Evolutionary conservation across 2,888 invertebrate genomes (phyloP).

Genomic region (Cheilosia impressa): DNA sequence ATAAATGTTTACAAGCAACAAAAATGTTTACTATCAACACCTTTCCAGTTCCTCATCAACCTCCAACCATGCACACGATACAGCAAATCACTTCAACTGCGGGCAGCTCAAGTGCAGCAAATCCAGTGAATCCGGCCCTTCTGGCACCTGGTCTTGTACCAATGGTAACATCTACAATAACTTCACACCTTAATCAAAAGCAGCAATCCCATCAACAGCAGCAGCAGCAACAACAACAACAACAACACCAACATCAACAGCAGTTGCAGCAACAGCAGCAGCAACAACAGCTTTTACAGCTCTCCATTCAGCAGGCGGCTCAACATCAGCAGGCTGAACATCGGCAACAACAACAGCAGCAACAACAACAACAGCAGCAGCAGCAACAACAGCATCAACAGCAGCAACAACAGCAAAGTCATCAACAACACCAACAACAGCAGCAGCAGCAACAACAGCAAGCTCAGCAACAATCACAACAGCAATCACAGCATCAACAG

Average conservation of each 20-base stretch:
- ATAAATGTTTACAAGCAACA: no score
- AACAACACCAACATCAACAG: constrained; percentile 81
- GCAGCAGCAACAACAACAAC: constrained; percentile 80
- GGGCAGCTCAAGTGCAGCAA: constrained; percentile 77
- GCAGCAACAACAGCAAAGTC: constrained; percentile 76
- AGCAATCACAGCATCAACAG: constrained; percentile 78
- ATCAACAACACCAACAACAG: constrained; percentile 77
- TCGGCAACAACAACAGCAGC: constrained; percentile 71
- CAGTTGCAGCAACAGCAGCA: constrained; percentile 79
- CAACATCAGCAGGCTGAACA: constrained; percentile 78
- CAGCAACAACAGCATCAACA: constrained; percentile 78
- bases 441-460: constrained; percentile 77
- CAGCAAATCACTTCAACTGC: constrained; percentile 83
- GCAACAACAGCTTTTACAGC: constrained; percentile 78
- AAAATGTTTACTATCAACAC: neutral
- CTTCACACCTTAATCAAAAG: constrained; percentile 82
- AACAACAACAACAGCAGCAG: constrained; percentile 79
- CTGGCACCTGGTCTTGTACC: constrained; percentile 81
- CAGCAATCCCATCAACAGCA: constrained; percentile 78
- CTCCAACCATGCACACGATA: constrained; percentile 83
- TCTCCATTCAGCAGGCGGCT: constrained; percentile 80
- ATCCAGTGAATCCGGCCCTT: constrained; percentile 78
- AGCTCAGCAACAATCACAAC: constrained; percentile 78
- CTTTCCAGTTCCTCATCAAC: constrained; percentile 81
- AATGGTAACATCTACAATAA: constrained; percentile 82